Evolutionary conservation across 1,140 invertebrate genomes (phyloP).

Genomic region (Macrotrachela quadricornifera): DNA sequence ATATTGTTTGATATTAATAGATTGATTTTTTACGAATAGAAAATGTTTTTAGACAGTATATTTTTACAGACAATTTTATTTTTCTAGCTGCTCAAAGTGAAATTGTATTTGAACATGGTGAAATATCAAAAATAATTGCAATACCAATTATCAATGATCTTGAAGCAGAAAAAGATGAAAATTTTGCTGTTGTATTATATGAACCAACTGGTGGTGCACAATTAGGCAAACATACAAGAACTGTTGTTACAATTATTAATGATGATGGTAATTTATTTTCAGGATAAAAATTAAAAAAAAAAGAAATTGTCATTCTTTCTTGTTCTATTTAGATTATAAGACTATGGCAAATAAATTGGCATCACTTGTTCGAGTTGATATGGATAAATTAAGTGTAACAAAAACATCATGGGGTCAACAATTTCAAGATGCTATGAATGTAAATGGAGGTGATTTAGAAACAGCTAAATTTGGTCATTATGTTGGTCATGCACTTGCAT

Average conservation of each 20-base stretch:
- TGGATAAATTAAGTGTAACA: conserved; percentile 37
- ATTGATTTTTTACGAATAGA: too few species aligned
- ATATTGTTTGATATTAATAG: too few species aligned
- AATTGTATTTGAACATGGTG: conserved; percentile 38
- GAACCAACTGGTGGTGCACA: conserved; percentile 36
- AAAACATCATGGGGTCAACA: conserved; percentile 38
- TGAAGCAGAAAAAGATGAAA: conserved; percentile 43
- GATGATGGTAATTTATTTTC: conserved; percentile 36
- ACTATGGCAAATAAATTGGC: conserved; percentile 36
- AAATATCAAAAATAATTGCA: conserved; percentile 34
- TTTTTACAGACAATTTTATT: too few species aligned
- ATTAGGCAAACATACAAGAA: conserved; percentile 36
- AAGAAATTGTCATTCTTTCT: neutral
- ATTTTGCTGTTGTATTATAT: conserved; percentile 40
- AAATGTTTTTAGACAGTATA: too few species aligned
- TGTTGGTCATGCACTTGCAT: conserved; percentile 29
- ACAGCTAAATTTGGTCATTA: conserved; percentile 37
- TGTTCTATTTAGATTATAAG: conserved; percentile 7
- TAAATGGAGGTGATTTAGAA: conserved; percentile 43
- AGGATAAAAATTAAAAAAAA: neutral
- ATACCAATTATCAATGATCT: conserved; percentile 41
- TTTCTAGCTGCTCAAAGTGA: conserved; percentile 25
- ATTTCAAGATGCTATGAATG: conserved; percentile 39
- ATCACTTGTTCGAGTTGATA: conserved; percentile 37
- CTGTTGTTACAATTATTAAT: conserved; percentile 44